Conservation (phyloP, 1,140 invertebrate species). For the Drosophila melanica region DNA sequence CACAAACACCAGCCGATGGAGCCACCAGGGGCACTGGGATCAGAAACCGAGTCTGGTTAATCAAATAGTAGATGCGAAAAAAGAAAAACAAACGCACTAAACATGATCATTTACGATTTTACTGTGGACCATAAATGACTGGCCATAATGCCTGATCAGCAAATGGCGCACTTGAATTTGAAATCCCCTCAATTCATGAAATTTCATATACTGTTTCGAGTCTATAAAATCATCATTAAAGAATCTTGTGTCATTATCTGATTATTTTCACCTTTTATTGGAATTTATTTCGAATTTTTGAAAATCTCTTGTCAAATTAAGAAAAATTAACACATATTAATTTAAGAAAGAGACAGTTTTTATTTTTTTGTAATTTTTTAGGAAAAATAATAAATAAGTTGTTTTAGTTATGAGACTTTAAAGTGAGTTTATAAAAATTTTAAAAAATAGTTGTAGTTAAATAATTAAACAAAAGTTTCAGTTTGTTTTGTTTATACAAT, state of each 20-base stretch:
- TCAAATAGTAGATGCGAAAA: slow-evolving; percentile 75
- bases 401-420: no score
- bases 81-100: slow-evolving; percentile 65
- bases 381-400: no score
- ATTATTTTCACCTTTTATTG: background rate
- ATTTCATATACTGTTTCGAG: background rate
- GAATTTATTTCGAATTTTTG: no score
- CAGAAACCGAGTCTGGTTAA: slow-evolving; percentile 61
- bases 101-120: slow-evolving; percentile 73
- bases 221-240: slow-evolving; percentile 2
- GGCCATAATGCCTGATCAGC: slow-evolving; percentile 44
- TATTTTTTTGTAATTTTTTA: no score
- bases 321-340: no score
- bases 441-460: no score
- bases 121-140: slow-evolving; percentile 40
- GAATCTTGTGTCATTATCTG: no score
- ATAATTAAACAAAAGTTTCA: no score
- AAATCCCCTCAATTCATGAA: slow-evolving; percentile 4
- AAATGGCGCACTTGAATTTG: slow-evolving; percentile 12
- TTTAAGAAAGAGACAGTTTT: no score
- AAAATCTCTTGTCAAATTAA: no score
- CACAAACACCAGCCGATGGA: slow-evolving; percentile 19
- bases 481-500: no score
- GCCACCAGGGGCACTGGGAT: slow-evolving; percentile 4
- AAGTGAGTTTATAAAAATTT: no score